Conservation (phyloP, 2,113 vertebrate species). For the Coryphaenoides rupestris region DNA sequence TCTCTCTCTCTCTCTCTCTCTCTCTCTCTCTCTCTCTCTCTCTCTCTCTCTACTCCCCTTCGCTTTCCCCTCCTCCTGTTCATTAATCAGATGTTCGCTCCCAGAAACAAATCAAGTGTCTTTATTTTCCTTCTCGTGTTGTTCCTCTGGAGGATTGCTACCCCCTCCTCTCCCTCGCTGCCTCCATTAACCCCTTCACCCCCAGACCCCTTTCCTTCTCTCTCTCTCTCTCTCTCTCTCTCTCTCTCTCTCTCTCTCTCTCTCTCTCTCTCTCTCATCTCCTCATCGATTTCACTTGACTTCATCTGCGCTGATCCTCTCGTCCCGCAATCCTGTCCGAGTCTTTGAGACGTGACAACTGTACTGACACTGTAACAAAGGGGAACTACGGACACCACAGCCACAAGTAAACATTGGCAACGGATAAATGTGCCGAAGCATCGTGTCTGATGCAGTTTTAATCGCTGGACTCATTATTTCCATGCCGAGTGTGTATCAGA, state of each 20-base stretch:
- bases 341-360: neutral
- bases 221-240: too few species aligned
- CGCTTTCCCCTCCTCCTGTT: constrained; percentile 4
- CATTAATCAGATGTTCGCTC: constrained; percentile 42
- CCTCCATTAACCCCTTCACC: constrained; percentile 26
- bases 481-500: constrained; percentile 33
- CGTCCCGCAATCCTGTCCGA: neutral
- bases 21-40: constrained; percentile 1
- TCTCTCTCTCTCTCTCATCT: too few species aligned
- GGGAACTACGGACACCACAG: too few species aligned
- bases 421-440: constrained; percentile 8
- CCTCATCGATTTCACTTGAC: constrained; percentile 19
- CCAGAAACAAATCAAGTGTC: constrained; percentile 42
- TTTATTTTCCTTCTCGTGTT: constrained; percentile 28
- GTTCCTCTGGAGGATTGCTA: constrained; percentile 39
- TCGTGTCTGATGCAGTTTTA: constrained; percentile 40
- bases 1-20: constrained; percentile 8
- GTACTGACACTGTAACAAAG: too few species aligned
- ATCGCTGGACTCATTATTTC: constrained; percentile 48
- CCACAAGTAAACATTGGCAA: too few species aligned
- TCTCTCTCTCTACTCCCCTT: constrained; percentile 10
- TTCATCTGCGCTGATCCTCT: neutral
- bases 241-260: too few species aligned
- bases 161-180: constrained; percentile 44
- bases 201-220: constrained; percentile 18